Evolutionary conservation across 2,797 vertebrate species (phyloP), one percentile per base, ranked within the genome.

Genomic region (Argya squamiceps): DNA sequence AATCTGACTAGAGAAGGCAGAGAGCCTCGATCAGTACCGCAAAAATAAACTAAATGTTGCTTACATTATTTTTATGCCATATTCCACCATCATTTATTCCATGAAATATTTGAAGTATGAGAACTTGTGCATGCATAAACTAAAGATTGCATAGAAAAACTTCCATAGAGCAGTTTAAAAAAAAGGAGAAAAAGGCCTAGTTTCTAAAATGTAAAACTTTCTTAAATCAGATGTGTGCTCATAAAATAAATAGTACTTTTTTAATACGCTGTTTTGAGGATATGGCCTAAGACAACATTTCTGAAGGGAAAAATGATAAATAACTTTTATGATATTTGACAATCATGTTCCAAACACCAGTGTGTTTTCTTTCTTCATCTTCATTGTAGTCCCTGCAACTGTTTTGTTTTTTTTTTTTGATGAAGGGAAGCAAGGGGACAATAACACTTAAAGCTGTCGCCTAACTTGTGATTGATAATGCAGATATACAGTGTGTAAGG

Each of bases 221-320:
- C 17, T 67, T 41, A 59, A 59, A 23, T 2, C 0, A 19, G 8
- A 8, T 52, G 4, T 10, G 76, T 0, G 0, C 15, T 76, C 29
- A 30, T 37, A 24, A 62, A 81, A 64, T 62, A 68, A 30, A 12
- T 3, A 30, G 32, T 30, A 20, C 16, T 60, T 64, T 75, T 74
- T 68, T 21, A 84, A 29, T 67, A 20, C 5, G 5, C 3, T 63
- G 4, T 87, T 92, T 81, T 85, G 23, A 77, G n/a, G 23, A 9
- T 60, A 10, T 80, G 15, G 15, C 29, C 32, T 69, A 55, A 52
- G 36, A 36, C 14, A 4, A 39, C 5, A 36, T 77, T 92, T 85
- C 26, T 84, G n/a, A 76, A 89, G 39, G 12, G 5, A 12, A 65
- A 62, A 83, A 34, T 12, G 3, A 27, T 46, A 47, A n/a, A 29